Evolutionary conservation across 2,797 vertebrate species (phyloP).

Genomic region (Macrochelys suwanniensis): DNA sequence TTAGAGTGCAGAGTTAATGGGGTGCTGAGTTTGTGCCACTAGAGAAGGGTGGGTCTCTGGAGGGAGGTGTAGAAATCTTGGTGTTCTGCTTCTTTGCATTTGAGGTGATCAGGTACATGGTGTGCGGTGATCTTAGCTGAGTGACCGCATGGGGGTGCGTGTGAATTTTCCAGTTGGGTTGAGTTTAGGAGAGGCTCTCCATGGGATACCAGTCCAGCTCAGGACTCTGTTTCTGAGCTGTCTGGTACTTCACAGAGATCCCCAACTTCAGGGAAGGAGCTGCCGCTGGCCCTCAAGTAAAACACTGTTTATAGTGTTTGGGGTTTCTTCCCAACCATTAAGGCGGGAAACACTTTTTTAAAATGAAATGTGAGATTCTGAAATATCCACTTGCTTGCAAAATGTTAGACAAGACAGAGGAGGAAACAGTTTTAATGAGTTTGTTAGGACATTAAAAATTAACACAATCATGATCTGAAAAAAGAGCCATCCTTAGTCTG

Average conservation of each 20-base stretch:
- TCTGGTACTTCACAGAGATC: background rate
- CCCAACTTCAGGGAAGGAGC: background rate
- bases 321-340: background rate
- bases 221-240: background rate
- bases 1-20: background rate
- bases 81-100: background rate
- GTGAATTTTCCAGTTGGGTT: background rate
- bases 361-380: background rate
- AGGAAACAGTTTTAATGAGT: background rate
- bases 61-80: background rate
- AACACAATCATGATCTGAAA: slow-evolving; percentile 1
- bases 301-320: background rate
- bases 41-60: background rate
- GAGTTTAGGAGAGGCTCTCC: background rate
- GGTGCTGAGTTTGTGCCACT: background rate
- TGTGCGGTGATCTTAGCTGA: background rate
- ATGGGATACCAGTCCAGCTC: background rate
- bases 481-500: background rate
- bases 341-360: background rate
- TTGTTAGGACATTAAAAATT: background rate
- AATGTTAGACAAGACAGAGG: background rate
- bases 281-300: background rate
- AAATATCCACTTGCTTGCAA: background rate
- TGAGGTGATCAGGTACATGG: background rate
- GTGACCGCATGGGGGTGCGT: background rate